Evolutionary conservation across 2,888 invertebrate genomes (phyloP), one percentile per base, ranked within the genome.

Genomic region (Diplolepis rosae): DNA sequence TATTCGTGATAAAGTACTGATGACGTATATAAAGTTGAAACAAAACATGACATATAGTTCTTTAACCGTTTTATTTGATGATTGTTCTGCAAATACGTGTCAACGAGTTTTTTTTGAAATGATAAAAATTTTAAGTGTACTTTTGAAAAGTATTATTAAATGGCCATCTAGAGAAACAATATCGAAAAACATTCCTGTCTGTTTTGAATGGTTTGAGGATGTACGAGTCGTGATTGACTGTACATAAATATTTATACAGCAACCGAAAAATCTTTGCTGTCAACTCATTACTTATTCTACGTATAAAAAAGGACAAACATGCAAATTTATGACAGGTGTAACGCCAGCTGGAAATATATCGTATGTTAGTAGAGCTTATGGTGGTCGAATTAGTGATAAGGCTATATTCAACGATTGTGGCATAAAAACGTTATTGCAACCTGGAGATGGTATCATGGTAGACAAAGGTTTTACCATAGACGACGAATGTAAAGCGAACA

Each of bases 391-490:
- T 7, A 75, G 73, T 1, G 78, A 81, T 70, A 76, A 77, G 42
- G 68, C 65, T 4, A 77, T 80, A 30, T 80, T 82, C 65, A 72
- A 79, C 28, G 68, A 78, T 15, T 75, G 74, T 66, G 54, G 70
- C 28, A 39, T 82, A 5, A 52, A 77, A 22, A 7, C 6, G 13
- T 71, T 72, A 15, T 32, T 45, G 0, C 6, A 1, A 9, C 1
- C 9, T 32, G 9, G 5, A 1, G 13, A 9, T 11, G 35, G 13
- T 11, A 18, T 84, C 6, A 82, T 83, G 80, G 73, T 80, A 0
- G 79, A 81, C 30, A 83, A 82, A 71, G 82, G 79, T 11, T 84
- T 83, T 74, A 32, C 9, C 4, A 75, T 83, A 39, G 80, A 81
- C 39, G 70, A 81, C 66, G 66, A 79, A 45, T 82, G 80, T 54